Base-by-base conservation (phyloP, 92 coral and sea anemone species). In the Paramuricea clavata region DNA sequence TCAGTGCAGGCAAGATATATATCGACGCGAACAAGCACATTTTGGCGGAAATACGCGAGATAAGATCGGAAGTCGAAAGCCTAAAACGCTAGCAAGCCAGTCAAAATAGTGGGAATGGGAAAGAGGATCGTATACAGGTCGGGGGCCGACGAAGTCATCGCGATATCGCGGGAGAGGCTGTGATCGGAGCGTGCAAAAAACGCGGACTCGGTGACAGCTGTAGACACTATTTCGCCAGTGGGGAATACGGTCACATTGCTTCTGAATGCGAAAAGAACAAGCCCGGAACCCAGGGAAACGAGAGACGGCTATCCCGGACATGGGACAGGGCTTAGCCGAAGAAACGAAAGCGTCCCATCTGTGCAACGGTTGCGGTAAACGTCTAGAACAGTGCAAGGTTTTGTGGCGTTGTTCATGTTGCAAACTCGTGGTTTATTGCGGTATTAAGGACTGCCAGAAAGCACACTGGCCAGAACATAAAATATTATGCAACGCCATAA, bases 11-110 rank as follows among this genome's bases (percentile, higher is more conserved):
- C n/a, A 23, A 31, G 19, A 67, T 5, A 21, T 13, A 6, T 67
- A 16, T 21, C 16, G 17, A 67, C 31, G 35, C 5, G 5, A 6
- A 67, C 35, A 9, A 67, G 6, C 31, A 85, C 56, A 47, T 90
- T 42, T 42, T 87, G 59, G 82, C 86, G 0, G 86, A 76, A 54
- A 70, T 88, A 27, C 69, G 75, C 28, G 83, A 88, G 78, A 83
- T 91, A 74, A 91, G 80, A 49, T 76, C 86, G 32, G 87, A 88
- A 67, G 87, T 88, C 6, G 89, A 74, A 23, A 86, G 49, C 31
- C 85, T 88, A 42, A 84, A 79, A 56, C 82, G 81, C 10, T 9
- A 85, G 16, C 74, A 30, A 71, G 92, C 85, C 30, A 69, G 76
- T 2, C 74, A 52, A 82, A 81, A 64, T 50, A 31, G 30, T 57